phyloP scores from a whole-genome alignment of 37 sponge, comb jelly and placozoan species.

The Cladorhizidae sp. region DNA sequence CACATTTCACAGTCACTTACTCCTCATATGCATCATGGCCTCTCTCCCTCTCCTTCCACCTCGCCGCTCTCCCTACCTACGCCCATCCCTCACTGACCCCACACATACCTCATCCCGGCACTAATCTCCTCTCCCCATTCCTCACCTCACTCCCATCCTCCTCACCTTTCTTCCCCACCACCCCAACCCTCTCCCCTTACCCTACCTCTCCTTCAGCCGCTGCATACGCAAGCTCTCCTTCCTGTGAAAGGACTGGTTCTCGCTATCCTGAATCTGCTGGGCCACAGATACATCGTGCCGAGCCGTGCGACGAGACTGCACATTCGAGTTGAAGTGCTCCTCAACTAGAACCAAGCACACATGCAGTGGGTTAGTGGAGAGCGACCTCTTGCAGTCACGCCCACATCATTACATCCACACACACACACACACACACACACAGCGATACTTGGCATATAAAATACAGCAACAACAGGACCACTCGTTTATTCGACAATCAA shows the following conservation, averaged over 20 bases:
- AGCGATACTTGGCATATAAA: too few species aligned
- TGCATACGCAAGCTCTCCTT: slow-evolving; percentile 11
- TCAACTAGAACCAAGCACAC: slow-evolving; percentile 41
- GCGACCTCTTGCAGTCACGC: too few species aligned
- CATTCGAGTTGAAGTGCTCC: slow-evolving; percentile 50
- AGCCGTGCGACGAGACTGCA: slow-evolving; percentile 43
- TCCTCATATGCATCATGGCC: neutral
- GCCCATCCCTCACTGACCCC: too few species aligned
- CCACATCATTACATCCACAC: too few species aligned
- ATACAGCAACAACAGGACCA: too few species aligned
- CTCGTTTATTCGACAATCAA: too few species aligned
- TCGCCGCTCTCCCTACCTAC: neutral
- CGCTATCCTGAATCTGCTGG: slow-evolving; percentile 30
- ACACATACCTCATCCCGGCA: too few species aligned
- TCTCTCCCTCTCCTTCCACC: neutral
- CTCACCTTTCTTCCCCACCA: neutral
- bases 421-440: too few species aligned
- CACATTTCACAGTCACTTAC: too few species aligned
- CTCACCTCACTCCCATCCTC: neutral
- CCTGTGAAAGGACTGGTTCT: neutral
- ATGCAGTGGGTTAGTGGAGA: neutral
- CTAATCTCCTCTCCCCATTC: neutral
- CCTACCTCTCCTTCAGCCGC: slow-evolving; percentile 19
- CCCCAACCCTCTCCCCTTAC: neutral
- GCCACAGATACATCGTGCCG: slow-evolving; percentile 29